Evolutionary conservation across 2,797 vertebrate species (phyloP).

Genomic region (Phaenicophaeus curvirostris): DNA sequence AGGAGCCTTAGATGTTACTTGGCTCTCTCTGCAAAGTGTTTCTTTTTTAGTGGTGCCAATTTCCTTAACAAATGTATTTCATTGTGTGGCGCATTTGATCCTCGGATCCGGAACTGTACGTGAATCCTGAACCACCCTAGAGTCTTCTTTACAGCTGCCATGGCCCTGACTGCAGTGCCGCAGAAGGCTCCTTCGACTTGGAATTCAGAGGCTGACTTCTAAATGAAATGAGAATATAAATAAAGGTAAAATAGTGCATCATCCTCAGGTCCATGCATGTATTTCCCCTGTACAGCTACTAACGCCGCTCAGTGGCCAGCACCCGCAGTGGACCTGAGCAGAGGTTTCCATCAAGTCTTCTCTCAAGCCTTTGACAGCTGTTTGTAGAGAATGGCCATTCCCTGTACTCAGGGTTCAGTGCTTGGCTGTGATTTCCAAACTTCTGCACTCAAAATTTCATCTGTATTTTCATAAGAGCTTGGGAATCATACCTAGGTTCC

Average conservation of each 20-base stretch:
- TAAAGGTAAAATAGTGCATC: not conserved
- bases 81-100: conserved; percentile 63
- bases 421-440: not conserved
- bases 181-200: not conserved
- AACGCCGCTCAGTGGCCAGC: not conserved
- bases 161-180: not conserved
- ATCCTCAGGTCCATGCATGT: not conserved
- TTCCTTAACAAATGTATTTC: conserved; percentile 52
- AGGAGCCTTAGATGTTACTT: conserved; percentile 41
- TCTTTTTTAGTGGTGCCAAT: conserved; percentile 38
- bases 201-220: not conserved
- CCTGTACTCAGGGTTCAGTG: not conserved
- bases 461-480: not conserved
- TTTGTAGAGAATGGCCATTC: not conserved
- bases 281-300: not conserved
- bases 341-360: not conserved
- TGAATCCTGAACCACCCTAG: conserved; percentile 41
- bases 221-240: not conserved
- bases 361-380: not conserved
- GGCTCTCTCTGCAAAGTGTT: conserved; percentile 36
- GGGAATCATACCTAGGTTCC: not conserved
- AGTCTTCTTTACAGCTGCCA: not conserved
- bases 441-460: not conserved
- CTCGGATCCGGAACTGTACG: conserved; percentile 35
- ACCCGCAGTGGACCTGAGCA: not conserved